Evolutionary conservation across 2,888 invertebrate genomes (phyloP).

Genomic region (Erebia palarica): DNA sequence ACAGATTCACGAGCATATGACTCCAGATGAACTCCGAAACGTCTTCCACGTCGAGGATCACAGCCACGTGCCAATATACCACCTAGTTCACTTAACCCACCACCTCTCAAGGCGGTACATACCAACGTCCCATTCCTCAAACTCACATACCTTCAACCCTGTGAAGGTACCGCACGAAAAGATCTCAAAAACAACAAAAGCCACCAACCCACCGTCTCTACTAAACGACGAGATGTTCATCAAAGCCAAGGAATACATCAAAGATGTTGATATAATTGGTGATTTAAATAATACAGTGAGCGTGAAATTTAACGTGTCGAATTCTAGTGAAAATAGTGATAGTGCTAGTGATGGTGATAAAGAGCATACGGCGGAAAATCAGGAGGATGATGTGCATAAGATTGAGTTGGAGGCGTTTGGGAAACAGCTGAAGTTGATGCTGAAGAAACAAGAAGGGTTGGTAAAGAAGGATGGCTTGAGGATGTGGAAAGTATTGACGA

Average conservation of each 20-base stretch:
- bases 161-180: slow-evolving; percentile 72
- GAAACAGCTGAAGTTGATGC: slow-evolving; percentile 86
- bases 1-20: slow-evolving; percentile 96
- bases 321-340: slow-evolving; percentile 66
- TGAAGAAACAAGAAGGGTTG: slow-evolving; percentile 90
- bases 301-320: slow-evolving; percentile 66
- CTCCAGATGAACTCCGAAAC: slow-evolving; percentile 89
- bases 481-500: slow-evolving; percentile 91
- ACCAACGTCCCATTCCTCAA: slow-evolving; percentile 57
- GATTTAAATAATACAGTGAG: slow-evolving; percentile 73
- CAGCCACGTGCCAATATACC: slow-evolving; percentile 91
- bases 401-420: slow-evolving; percentile 92
- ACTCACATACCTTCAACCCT: slow-evolving; percentile 51
- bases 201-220: slow-evolving; percentile 62
- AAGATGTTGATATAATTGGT: slow-evolving; percentile 72
- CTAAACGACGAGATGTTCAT: slow-evolving; percentile 75
- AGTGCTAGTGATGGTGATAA: slow-evolving; percentile 55
- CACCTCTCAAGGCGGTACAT: slow-evolving; percentile 76
- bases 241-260: slow-evolving; percentile 63
- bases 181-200: slow-evolving; percentile 57
- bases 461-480: slow-evolving; percentile 89
- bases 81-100: slow-evolving; percentile 89
- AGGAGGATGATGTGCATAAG: slow-evolving; percentile 81
- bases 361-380: slow-evolving; percentile 61
- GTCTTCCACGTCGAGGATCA: slow-evolving; percentile 93